These are phyloP conservation scores for Rhopalosiphum padi DNA, from an alignment of 1,140 invertebrate species.

Conservation along the genomic window DNA sequence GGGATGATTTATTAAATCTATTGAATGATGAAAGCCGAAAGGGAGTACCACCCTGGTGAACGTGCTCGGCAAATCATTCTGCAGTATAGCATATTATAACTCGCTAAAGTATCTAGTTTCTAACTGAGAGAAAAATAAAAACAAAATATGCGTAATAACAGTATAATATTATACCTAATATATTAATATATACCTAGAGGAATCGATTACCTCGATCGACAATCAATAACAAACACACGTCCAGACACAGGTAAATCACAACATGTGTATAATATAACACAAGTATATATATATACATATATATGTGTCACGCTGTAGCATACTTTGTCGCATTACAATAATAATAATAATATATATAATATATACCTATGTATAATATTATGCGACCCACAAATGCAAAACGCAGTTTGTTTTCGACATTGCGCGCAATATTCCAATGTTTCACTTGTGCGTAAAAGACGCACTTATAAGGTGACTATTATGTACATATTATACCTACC, in stretches of 20 bases:
- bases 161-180: too few relatives aligned
- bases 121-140: not conserved
- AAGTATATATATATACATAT: not conserved
- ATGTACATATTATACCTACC: too few relatives aligned
- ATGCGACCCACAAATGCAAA: not conserved
- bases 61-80: too few relatives aligned
- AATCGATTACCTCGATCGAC: not conserved
- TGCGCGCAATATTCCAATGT: not conserved
- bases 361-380: not conserved
- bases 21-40: too few relatives aligned
- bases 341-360: not conserved
- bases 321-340: not conserved
- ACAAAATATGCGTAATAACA: not conserved
- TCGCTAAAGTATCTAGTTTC: not conserved
- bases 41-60: too few relatives aligned
- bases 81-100: not conserved
- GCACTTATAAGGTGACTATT: too few relatives aligned
- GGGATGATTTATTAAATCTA: too few relatives aligned
- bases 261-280: not conserved
- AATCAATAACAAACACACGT: not conserved
- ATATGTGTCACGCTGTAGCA: not conserved
- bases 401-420: not conserved
- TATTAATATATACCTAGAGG: too few relatives aligned
- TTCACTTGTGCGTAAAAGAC: not conserved
- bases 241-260: not conserved